Conservation (phyloP, 2,888 invertebrate species). For the Notodonta dromedarius region DNA sequence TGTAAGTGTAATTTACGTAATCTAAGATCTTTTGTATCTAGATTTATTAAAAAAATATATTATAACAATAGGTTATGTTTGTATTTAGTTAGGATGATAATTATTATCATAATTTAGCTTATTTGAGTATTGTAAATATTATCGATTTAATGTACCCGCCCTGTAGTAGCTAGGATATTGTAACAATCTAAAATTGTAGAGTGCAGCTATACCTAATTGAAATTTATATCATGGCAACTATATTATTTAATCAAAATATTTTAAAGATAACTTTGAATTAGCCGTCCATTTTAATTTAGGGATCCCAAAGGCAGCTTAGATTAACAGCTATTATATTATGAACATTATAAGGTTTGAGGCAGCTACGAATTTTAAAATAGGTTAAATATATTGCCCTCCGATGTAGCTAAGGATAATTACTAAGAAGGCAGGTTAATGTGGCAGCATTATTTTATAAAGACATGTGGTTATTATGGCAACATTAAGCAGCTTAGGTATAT, state of each 20-base stretch:
- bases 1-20: constrained; percentile 11
- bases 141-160: constrained; percentile 37
- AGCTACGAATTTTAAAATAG: no score
- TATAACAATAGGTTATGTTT: constrained; percentile 26
- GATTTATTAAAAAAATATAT: constrained; percentile 22
- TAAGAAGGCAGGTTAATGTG: constrained; percentile 1
- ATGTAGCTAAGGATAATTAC: constrained; percentile 4
- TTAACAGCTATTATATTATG: no score
- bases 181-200: constrained; percentile 7
- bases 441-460: no score
- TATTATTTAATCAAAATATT: not conserved
- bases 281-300: not conserved
- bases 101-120: not conserved
- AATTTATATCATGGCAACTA: not conserved
- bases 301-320: not conserved
- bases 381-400: constrained; percentile 1
- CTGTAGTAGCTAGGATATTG: constrained; percentile 44
- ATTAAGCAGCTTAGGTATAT: no score
- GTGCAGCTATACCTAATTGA: constrained; percentile 6
- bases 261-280: not conserved
- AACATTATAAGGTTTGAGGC: no score
- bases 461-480: no score
- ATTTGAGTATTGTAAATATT: constrained; percentile 22
- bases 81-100: not conserved
- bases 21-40: constrained; percentile 23